A percentile compares a stretch with the other conserved stretches of the same genome.
Conservation (phyloP, 2,888 invertebrate genomes). For the Drosophila falleni region DNA sequence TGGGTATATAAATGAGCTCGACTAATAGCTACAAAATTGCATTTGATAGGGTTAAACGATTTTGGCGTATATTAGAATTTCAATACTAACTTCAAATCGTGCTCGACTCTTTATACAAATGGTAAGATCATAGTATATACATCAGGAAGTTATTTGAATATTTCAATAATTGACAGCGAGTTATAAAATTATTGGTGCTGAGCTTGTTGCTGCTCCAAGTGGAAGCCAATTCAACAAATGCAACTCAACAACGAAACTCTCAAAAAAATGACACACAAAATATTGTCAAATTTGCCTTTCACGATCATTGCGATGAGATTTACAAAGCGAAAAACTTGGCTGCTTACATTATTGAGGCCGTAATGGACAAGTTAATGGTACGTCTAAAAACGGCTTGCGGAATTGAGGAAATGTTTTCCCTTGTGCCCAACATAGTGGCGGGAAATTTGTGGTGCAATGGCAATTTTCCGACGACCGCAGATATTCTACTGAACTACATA, state of each 20-base stretch:
- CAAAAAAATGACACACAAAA: not conserved
- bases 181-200: not conserved
- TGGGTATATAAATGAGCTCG: not conserved
- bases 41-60: slow-evolving; percentile 5
- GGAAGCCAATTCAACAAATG: not conserved
- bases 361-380: slow-evolving; percentile 5
- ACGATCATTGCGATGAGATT: slow-evolving; percentile 16
- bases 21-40: slow-evolving; percentile 10
- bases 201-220: not conserved
- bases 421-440: slow-evolving; percentile 5
- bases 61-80: no score
- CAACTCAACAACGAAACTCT: not conserved
- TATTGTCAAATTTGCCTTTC: slow-evolving; percentile 10
- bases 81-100: not conserved
- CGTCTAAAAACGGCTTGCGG: not conserved
- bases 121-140: slow-evolving; percentile 21
- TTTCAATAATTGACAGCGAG: slow-evolving; percentile 1
- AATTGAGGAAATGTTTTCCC: not conserved
- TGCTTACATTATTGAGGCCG: slow-evolving; percentile 11
- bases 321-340: not conserved
- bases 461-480: slow-evolving; percentile 1
- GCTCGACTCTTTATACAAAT: not conserved
- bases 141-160: not conserved
- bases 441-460: slow-evolving; percentile 33
- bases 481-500: slow-evolving; percentile 15